Base-by-base conservation (phyloP, 2,113 vertebrate species). In the Nymphicus hollandicus region DNA sequence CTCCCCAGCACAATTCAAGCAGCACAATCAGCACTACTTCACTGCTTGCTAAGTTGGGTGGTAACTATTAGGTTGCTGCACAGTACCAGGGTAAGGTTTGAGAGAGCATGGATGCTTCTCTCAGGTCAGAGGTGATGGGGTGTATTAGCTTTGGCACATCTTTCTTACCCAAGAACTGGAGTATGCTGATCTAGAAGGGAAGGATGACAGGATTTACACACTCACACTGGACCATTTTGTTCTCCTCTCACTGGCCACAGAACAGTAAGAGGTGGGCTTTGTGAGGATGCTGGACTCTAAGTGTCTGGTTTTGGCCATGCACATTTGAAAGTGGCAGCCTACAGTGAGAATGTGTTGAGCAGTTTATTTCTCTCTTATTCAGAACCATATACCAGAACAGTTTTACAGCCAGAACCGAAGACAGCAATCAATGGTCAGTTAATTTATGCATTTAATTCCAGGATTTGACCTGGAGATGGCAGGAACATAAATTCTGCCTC, bases 31-130 rank as follows among this genome's bases (percentile, higher is more conserved):
- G 23, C 17, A 2, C 7, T 35, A 39, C 11, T 46, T 66, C n/a
- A 41, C 14, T 25, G 43, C 65, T 49, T 1, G 0, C 64, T 22
- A 13, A 39, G 13, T 11, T 6, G 39, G 4, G 2, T 3, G 1
- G 46, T 11, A 28, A 52, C 33, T 15, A 35, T 46, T 14, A 14
- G n/a, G 24, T 13, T 31, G 25, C 65, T 60, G 79, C n/a, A 16
- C 24, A 28, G 35, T 4, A 23, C 24, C 58, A 31, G 24, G 13
- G 15, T 16, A 33, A 43, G 52, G 13, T 49, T 8, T 56, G 41
- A 39, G 74, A 18, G 74, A 63, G 33, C 19, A 5, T 35, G 61
- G 24, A 13, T 64, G 9, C 49, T 35, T 31, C 69, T 27, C 50
- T 28, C 18, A 13, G 64, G 37, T 41, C 44, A 35, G 39, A 71